Evolutionary conservation across 2,888 invertebrate species (phyloP), one percentile per base, ranked within the genome.

Genomic region (Phaonia tiefii): DNA sequence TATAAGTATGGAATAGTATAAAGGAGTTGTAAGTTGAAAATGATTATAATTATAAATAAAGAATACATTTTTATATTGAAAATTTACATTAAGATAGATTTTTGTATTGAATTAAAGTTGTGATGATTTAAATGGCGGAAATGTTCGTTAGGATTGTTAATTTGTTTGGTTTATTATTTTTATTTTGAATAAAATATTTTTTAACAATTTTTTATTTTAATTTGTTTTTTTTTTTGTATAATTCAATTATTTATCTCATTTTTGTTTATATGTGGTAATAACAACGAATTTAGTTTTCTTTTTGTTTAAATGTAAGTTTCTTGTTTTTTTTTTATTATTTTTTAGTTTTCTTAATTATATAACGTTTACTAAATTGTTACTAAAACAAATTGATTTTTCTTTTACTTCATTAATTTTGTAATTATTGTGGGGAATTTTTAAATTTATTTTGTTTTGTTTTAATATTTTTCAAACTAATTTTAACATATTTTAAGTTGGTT

Each of bases 121-220:
- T 66, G 15, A 26, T 11, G 39, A 58, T 76, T 80, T 22, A 74
- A 31, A 76, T 74, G 73, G 17, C 60, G 56, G 42, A 76, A 76
- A 70, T 74, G 69, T 42, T 71, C 75, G 37, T 63, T 71, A 46
- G 31, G 20, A 66, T n/a, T n/a, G n/a, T 66, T 49, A 31, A 58
- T 15, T 49, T n/a, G n/a, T 15, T 49, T 39, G 17, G 65, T 63
- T 54, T 78, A 65, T 25, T 65, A 39, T 70, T 39, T 60, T 31
- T 17, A 67, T 75, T 78, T 63, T 51, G 67, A 80, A 80, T 75
- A 60, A 71, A 77, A 58, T 69, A 77, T 26, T 80, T 74, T 51
- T 49, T 63, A 63, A 63, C 63, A 63, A 63, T 63, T 20, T 44
- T 54, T 79, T 46, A 49, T 42, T 22, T 31, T 37, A 20, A 60